Base-by-base conservation (phyloP, 2,797 vertebrate genomes). In the Malacoraja senta region DNA sequence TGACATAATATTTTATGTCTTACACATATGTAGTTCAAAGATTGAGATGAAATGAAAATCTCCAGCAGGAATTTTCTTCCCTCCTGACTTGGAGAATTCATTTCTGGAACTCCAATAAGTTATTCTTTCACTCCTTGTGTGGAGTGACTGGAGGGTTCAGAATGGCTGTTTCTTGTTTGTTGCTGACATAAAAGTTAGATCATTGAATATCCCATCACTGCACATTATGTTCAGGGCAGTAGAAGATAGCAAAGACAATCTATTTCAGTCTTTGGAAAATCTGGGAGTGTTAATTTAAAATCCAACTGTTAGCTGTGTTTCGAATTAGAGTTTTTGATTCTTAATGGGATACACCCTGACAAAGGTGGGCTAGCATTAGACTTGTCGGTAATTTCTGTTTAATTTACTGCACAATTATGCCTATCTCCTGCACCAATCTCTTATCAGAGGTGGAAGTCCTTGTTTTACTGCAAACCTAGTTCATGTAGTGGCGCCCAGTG, bases 31-130 rank as follows among this genome's bases (percentile, higher is more conserved):
- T 29, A 92, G 68, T 76, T 38, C 38, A 58, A 92, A 92, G 90
- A 92, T 92, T 92, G 26, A 29, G 21, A 76, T 91, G 68, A 74
- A 92, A 92, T 92, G 90, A 92, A 92, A 76, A 74, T 17, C 72
- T 76, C 26, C 72, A 26, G 12, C 44, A 74, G 90, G 90, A 26
- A 26, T 68, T 76, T 15, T 53, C 32, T 53, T 92, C 71, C 90
- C 90, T 53, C 38, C 72, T 92, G 90, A 88, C 32, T 92, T 53
- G 72, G 76, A 76, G 38, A 17, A 71, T 92, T 92, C 68, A 74
- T 65, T 68, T 74, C 12, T n/a, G 26, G n/a, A 71, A 38, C 38
- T 92, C 24, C 71, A 92, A 10, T 68, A 71, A 68, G 19, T 92
- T 38, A 26, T 92, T 74, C 21, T 91, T 92, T 76, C 17, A 92